phyloP scores from a whole-genome alignment of 2,888 invertebrate species.

The Lochmaea capreae region DNA sequence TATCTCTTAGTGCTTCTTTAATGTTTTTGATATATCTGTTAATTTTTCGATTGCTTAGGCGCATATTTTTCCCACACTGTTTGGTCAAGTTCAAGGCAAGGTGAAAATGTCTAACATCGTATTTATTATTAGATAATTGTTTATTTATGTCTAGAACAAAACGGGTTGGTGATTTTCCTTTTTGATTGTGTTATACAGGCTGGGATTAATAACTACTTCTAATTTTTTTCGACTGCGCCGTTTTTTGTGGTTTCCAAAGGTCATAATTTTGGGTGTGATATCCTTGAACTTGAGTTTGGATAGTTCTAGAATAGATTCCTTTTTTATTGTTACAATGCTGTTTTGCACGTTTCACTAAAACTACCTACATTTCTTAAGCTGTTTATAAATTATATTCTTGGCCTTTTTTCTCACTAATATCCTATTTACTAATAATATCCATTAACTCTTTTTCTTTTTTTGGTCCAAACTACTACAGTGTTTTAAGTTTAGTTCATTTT shows the following conservation, averaged over 20 bases:
- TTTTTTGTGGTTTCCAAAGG: neutral
- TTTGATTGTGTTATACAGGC: neutral
- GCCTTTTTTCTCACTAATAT: too few relatives aligned
- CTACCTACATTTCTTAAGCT: too few relatives aligned
- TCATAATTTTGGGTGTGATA: constrained; percentile 25
- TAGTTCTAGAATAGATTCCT: neutral
- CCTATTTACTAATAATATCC: too few relatives aligned
- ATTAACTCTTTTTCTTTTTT: too few relatives aligned
- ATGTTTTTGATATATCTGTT: neutral
- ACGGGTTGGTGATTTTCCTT: constrained; percentile 38
- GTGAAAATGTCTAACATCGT: constrained; percentile 54
- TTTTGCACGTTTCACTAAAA: neutral
- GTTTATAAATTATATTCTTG: too few relatives aligned
- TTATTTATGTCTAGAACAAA: constrained; percentile 45
- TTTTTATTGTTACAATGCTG: neutral
- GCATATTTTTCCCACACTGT: constrained; percentile 54
- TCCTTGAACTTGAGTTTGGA: constrained; percentile 13
- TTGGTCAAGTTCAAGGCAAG: constrained; percentile 62
- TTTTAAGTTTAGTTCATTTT: too few relatives aligned
- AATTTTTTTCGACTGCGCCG: neutral
- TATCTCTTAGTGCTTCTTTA: neutral
- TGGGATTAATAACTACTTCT: neutral
- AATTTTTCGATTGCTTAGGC: constrained; percentile 36
- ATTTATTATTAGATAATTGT: constrained; percentile 53
- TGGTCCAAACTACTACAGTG: too few relatives aligned